Conservation (phyloP, 2,797 vertebrate genomes). For the Hippoglossus hippoglossus region DNA sequence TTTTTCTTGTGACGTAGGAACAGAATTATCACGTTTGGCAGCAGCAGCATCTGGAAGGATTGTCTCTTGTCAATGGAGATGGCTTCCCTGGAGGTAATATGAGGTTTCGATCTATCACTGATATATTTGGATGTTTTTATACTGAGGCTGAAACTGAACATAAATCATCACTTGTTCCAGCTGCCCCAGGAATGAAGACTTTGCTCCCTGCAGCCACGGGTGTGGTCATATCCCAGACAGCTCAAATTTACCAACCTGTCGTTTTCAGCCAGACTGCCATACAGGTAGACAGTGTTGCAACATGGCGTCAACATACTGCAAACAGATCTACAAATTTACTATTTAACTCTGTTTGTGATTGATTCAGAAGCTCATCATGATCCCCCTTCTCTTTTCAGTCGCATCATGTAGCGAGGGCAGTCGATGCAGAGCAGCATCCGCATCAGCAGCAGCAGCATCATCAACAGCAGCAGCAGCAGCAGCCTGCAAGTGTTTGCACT, state of each 20-base stretch:
- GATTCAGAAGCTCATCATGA: background rate
- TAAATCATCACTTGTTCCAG: constrained; percentile 49
- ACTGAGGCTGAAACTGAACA: background rate
- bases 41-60: constrained; percentile 82
- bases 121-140: background rate
- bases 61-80: constrained; percentile 84
- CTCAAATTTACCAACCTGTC: constrained; percentile 90
- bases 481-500: constrained; percentile 16
- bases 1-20: constrained; percentile 63
- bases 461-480: too few species aligned
- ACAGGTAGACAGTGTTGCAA: constrained; percentile 64
- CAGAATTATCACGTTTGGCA: constrained; percentile 87
- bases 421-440: constrained; percentile 28
- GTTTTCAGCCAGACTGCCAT: constrained; percentile 67
- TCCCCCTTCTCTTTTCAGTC: constrained; percentile 14
- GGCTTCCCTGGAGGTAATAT: constrained; percentile 78
- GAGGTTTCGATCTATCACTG: background rate
- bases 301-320: background rate
- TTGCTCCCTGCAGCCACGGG: constrained; percentile 84
- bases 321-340: too few species aligned
- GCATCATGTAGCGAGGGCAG: constrained; percentile 43
- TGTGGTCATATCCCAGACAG: constrained; percentile 90
- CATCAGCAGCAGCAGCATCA: too few species aligned
- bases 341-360: background rate
- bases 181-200: constrained; percentile 77